Evolutionary conservation across 1,140 invertebrate genomes (phyloP).

Genomic region (Spodoptera litura): DNA sequence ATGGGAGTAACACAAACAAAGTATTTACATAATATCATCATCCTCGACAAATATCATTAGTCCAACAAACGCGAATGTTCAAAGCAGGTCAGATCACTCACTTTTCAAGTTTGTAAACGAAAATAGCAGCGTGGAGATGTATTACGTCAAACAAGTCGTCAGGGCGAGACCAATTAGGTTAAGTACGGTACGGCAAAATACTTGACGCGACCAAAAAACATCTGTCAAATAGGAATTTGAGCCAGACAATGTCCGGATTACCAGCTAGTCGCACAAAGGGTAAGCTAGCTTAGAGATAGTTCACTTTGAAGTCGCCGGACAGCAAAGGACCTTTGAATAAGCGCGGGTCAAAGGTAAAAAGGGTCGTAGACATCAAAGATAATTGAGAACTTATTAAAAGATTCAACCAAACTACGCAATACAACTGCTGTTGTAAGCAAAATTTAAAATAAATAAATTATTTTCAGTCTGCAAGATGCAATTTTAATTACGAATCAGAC

Average conservation of each 20-base stretch:
- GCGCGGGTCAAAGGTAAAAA: constrained; percentile 75
- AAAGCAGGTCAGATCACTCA: background rate
- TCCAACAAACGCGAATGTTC: background rate
- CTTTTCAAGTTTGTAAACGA: constrained; percentile 7
- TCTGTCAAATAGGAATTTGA: constrained; percentile 40
- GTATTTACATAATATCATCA: background rate
- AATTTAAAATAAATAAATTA: constrained; percentile 31
- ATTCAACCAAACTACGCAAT: constrained; percentile 54
- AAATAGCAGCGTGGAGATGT: constrained; percentile 3
- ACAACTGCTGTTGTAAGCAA: constrained; percentile 40
- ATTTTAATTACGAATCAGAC: constrained; percentile 2
- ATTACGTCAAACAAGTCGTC: constrained; percentile 18
- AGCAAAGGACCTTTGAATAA: constrained; percentile 64
- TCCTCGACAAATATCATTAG: background rate
- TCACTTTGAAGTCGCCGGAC: constrained; percentile 70
- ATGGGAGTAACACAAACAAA: background rate
- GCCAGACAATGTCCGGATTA: constrained; percentile 39
- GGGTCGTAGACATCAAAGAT: constrained; percentile 74
- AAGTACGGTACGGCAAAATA: constrained; percentile 26
- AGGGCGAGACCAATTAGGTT: constrained; percentile 28
- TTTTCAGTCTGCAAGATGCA: constrained; percentile 14
- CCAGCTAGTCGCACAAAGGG: constrained; percentile 61
- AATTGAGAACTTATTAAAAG: constrained; percentile 70
- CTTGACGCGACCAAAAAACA: constrained; percentile 39
- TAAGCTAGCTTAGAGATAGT: constrained; percentile 65